Percentiles rank a stretch among this genome's conserved stretches.
These are phyloP conservation scores for Acrossocheilus wenchowensis DNA, from an alignment of 2,797 vertebrate species.

Conservation along the genomic window DNA sequence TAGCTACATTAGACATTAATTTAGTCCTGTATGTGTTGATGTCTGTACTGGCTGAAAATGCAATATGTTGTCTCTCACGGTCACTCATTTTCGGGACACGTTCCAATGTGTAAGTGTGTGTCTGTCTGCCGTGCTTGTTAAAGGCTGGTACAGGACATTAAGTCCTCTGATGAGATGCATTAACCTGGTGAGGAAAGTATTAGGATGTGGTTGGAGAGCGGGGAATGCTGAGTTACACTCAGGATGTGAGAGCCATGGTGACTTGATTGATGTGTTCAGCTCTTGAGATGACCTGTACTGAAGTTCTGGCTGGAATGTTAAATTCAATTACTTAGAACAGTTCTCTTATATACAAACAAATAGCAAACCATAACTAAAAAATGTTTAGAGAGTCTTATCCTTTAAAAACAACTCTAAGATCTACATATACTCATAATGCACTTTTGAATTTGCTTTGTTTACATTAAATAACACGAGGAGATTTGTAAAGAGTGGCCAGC, in stretches of 20 bases:
- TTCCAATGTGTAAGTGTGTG: slow-evolving; percentile 49
- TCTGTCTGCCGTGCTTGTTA: slow-evolving; percentile 55
- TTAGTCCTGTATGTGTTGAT: slow-evolving; percentile 61
- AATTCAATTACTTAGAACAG: background rate
- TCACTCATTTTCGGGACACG: slow-evolving; percentile 59
- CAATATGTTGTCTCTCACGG: slow-evolving; percentile 58
- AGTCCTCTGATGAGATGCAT: slow-evolving; percentile 46
- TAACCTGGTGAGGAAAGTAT: slow-evolving; percentile 42
- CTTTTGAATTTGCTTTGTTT: slow-evolving; percentile 52
- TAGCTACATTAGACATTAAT: slow-evolving; percentile 74
- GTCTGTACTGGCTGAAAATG: slow-evolving; percentile 59
- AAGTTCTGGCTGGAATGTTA: slow-evolving; percentile 22
- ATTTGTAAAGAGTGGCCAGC: slow-evolving; percentile 50
- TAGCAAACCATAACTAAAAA: background rate
- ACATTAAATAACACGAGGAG: slow-evolving; percentile 40
- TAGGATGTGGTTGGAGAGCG: slow-evolving; percentile 37
- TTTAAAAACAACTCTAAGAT: background rate
- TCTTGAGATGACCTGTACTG: slow-evolving; percentile 14
- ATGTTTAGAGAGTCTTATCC: background rate
- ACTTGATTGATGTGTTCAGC: slow-evolving; percentile 35
- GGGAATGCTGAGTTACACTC: slow-evolving; percentile 8
- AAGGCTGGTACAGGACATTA: slow-evolving; percentile 44
- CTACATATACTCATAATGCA: background rate
- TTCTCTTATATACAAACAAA: background rate
- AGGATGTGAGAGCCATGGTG: slow-evolving; percentile 31